Base-by-base conservation (phyloP, 2,797 vertebrate genomes). In the Microctenopoma lineatum region DNA sequence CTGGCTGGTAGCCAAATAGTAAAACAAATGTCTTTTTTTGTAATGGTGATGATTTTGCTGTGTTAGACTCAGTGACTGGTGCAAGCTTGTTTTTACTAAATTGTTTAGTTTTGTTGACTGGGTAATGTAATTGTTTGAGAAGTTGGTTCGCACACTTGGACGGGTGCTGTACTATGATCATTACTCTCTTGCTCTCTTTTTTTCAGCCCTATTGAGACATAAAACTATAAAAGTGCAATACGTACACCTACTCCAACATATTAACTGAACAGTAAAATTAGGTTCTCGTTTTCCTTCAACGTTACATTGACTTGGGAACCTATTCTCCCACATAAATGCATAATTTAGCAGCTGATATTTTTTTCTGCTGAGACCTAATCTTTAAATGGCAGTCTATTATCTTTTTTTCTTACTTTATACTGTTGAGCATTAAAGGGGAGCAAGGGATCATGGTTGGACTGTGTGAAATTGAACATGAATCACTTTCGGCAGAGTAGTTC, bases 401-500 rank as follows among this genome's bases (percentile, higher is more conserved):
- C 2, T 38, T 36, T 45, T 57, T 25, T 68, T 29, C 11, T 52
- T 9, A 54, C 25, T 71, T 61, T 53, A 45, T 69, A 48, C 54
- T 51, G 39, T 21, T 64, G 59, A 77, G 59, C 32, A 56, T 73
- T 57, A 82, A 72, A 77, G 57, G 41, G 52, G 59, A 61, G 69
- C 57, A 41, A 50, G 46, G 67, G 62, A 77, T 75, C 54, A 68
- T 60, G 61, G 48, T 73, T 77, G 74, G 68, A 75, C 81, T 79
- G 47, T 81, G 84, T 81, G 79, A 89, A 90, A 91, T 74, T 81
- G 85, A 89, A 89, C 82, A 87, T 88, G 87, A 91, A 85, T 89
- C 77, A 79, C 81, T 73, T 77, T 87, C 75, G 79, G 83, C 79
- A 48, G 59, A 77, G 71, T 77, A 70, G 59, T 66, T 67, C 65